A percentile compares a stretch with the other conserved stretches of the same genome.
Evolutionary conservation across 1,140 invertebrate genomes (phyloP).

Genomic region (Lethocerus indicus): DNA sequence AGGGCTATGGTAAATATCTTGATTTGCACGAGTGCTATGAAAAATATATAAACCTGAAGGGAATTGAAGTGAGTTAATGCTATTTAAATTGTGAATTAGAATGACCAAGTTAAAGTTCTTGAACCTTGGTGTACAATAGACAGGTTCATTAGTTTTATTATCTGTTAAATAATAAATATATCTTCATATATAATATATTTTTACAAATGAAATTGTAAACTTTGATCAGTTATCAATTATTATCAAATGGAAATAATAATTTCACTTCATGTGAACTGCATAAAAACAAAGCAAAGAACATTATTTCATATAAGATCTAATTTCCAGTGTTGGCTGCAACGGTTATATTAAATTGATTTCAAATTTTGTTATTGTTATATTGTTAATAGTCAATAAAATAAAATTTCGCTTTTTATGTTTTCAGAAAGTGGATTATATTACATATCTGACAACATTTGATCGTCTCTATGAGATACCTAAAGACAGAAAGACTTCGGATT

Average conservation of each 20-base stretch:
- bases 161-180: neutral
- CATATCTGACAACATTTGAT: constrained; percentile 87
- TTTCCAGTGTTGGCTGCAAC: neutral
- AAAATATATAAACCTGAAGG: constrained; percentile 93
- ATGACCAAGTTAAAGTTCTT: no score
- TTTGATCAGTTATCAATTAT: neutral
- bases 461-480: constrained; percentile 91
- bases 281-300: neutral
- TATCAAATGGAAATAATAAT: neutral
- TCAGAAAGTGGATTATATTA: constrained; percentile 90
- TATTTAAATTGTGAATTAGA: no score
- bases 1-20: constrained; percentile 97
- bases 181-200: neutral
- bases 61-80: constrained; percentile 55
- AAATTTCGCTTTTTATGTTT: constrained; percentile 24
- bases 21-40: constrained; percentile 97
- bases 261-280: neutral
- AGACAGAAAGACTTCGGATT: constrained; percentile 87
- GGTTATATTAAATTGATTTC: neutral
- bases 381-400: no score
- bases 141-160: neutral
- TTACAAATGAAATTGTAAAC: neutral
- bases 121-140: no score
- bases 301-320: neutral
- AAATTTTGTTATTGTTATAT: neutral